Evolutionary conservation across 2,888 invertebrate genomes (phyloP), one percentile per base, ranked within the genome.

Genomic region (Asteroscopus sphinx): DNA sequence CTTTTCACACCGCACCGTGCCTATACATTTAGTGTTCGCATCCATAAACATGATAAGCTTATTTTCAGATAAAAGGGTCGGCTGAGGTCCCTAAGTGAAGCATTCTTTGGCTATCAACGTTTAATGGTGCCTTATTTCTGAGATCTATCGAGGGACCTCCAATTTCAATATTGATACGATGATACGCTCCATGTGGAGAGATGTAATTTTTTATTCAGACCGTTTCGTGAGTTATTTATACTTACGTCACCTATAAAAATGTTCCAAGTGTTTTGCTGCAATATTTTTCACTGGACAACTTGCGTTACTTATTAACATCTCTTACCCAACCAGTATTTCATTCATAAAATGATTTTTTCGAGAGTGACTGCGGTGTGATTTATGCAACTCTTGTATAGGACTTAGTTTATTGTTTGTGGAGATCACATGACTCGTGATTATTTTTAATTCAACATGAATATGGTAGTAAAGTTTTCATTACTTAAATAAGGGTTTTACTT

Each of bases 41-140:
- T 86, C 85, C 86, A 91, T 90, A 90, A 89, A 91, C 91, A 90
- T 90, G 90, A 92, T 91, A 91, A 91, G 90, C 91, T 90, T 92
- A 91, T 92, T 91, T 87, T 79, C 88, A 87, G 90, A 92, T 91
- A 91, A 91, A 92, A 92, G 91, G 92, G 91, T 91, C 89, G 87
- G 66, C 74, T 75, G 81, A 81, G 88, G 82, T 81, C 83, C 86
- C 83, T 90, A 90, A 92, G 91, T 89, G 90, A 88, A 86, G 89
- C 85, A 91, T 92, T 92, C 90, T 92, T 92, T 89, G 79, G 88
- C 87, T 88, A 91, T 90, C 89, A 86, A 81, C 86, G 77, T 88
- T 89, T 92, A 93, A 92, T 91, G 89, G 89, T 74, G 77, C 82
- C 84, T 85, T 87, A 85, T 88, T 90, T 88, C 87, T 87, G 86